phyloP scores from a whole-genome alignment of 2,888 invertebrate genomes.

The Xanthia icteritia region DNA sequence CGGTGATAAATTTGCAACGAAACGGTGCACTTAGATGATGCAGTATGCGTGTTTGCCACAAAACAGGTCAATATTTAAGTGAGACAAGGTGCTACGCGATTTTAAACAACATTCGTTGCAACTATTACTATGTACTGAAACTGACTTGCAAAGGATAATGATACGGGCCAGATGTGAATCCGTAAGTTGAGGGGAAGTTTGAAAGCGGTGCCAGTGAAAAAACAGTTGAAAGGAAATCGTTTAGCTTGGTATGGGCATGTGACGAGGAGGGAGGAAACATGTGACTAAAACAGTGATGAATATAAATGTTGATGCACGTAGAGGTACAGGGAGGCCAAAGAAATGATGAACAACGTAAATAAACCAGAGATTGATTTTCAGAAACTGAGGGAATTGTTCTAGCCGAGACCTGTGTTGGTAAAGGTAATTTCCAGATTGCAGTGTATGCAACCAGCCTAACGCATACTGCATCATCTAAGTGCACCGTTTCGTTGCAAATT shows the following conservation, averaged over 20 bases:
- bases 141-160: not conserved
- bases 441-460: constrained; percentile 55
- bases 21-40: too few relatives aligned
- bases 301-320: not conserved
- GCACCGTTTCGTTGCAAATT: constrained; percentile 67
- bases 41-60: not conserved
- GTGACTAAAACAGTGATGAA: not conserved
- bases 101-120: not conserved
- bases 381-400: not conserved
- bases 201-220: not conserved
- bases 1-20: not conserved
- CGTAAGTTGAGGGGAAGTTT: not conserved
- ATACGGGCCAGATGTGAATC: not conserved
- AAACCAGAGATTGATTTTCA: not conserved
- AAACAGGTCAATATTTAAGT: not conserved
- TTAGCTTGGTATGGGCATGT: not conserved
- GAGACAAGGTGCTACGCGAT: not conserved
- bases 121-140: not conserved
- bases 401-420: not conserved
- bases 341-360: not conserved
- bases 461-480: constrained; percentile 59
- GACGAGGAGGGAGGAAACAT: not conserved
- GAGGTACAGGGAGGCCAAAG: not conserved
- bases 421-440: not conserved
- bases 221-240: not conserved